Evolutionary conservation across 2,797 vertebrate species (phyloP), one percentile per base, ranked within the genome.

Genomic region (Melanitta fusca): DNA sequence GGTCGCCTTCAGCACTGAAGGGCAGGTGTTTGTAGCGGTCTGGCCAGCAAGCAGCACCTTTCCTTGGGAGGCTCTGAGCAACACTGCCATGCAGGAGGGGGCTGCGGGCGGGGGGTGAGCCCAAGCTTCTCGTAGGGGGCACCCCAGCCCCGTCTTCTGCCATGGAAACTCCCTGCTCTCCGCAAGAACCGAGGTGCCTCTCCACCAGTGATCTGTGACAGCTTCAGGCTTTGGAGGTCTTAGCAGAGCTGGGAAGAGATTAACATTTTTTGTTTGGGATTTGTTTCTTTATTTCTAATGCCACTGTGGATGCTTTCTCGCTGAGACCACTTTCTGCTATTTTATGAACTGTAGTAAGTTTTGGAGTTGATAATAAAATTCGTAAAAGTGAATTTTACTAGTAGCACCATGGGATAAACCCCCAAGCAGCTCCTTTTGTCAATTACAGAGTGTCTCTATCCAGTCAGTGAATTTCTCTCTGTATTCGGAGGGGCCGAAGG

Each of bases 321-420:
- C 6, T 2, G 18, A 78, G 12, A 28, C 24, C 20, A 2, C 6
- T 14, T n/a, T 19, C 51, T 1, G 0, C 8, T 9, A 0, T 27
- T 54, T 79, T 8, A 34, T 6, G 24, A n/a, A 32, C 21, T 5
- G 21, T 16, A 8, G 15, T 3, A 10, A 25, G 3, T 8, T 43
- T 45, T 60, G 25, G 43, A 24, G 5, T 2, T 19, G 45, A 49
- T 8, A 28, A 5, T 9, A 16, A 65, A 64, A 64, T 28, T 45
- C 6, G 30, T 2, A 43, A 13, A 64, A 70, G 47, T 25, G 1
- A n/a, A 7, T 69, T 54, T 39, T 16, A 41, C 13, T 13, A 13
- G 8, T n/a, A 13, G 2, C 8, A 22, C 65, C 10, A 24, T 10
- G 41, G 7, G 0, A 32, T 2, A 21, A n/a, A 9, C 5, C 14